phyloP scores from a whole-genome alignment of 2,797 vertebrate species.

The Tamandua tetradactyla region DNA sequence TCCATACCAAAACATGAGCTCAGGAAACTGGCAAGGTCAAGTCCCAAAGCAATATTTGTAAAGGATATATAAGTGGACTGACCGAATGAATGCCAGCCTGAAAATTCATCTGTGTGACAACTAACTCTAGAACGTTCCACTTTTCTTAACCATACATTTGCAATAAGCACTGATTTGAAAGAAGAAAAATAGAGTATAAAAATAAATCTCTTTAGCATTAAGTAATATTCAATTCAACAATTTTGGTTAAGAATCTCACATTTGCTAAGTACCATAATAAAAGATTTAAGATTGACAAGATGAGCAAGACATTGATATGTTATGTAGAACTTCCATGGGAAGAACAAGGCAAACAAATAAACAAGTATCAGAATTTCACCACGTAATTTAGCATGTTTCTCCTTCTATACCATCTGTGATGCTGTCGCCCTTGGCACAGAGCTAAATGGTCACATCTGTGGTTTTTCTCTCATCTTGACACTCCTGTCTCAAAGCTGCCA shows the following conservation, averaged over 20 bases:
- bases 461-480: background rate
- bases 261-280: background rate
- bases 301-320: background rate
- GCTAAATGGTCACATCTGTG: background rate
- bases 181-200: background rate
- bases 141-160: conserved; percentile 9
- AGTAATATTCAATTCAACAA: background rate
- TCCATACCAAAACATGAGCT: background rate
- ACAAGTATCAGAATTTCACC: background rate
- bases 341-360: background rate
- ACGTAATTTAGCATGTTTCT: background rate
- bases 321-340: background rate
- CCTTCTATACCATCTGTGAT: background rate
- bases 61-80: background rate
- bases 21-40: conserved; percentile 21
- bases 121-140: background rate
- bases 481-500: background rate
- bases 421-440: background rate
- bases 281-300: conserved; percentile 8
- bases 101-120: conserved; percentile 4
- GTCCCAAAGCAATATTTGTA: background rate
- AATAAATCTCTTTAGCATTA: background rate
- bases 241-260: background rate
- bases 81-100: background rate
- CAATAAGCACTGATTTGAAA: background rate